Evolutionary conservation across 2,113 vertebrate genomes (phyloP), one percentile per base, ranked within the genome.

Genomic region (Accipiter virgatus): DNA sequence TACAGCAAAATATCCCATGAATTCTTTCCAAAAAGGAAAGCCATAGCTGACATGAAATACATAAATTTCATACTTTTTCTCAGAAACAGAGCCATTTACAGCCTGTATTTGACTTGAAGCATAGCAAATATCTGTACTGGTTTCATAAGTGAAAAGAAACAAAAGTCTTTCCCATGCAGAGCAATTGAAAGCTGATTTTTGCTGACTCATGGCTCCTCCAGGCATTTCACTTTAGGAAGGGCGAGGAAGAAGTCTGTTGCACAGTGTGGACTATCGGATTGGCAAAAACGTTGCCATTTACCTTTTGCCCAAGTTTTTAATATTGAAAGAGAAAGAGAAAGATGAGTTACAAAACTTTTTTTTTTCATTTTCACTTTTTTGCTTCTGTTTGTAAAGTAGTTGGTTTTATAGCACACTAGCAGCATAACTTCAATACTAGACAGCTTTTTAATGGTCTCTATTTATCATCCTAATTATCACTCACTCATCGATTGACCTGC

Each of bases 321-420:
- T 80, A 91, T 13, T 95, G 96, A 97, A 97, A 97, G 84, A 91
- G 78, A 81, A 95, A 83, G 62, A 45, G 78, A 81, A 95, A 83
- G 62, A 48, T 67, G 40, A 66, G 45, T 86, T 81, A 61, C 25
- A 90, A 86, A 92, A 23, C 29, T 18, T 23, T 29, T 59, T 78
- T 70, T 97, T 94, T 97, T 96, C 74, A 43, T 96, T 98, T 97
- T 96, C 93, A 81, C 85, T 95, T 95, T 77, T 29, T 22, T 77
- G 31, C 8, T 56, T 56, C 14, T 53, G 19, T 88, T 80, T 85
- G 16, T 65, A 63, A 81, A 88, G 21, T 48, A 22, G n/a, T 81
- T 86, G 27, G 14, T 10, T 94, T 85, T 83, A 9, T 81, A 11
- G 4, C 8, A 45, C 11, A 19, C 23, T 21, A 36, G 48, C 4